A percentile compares a stretch with the other conserved stretches of the same genome.
phyloP scores from a whole-genome alignment of 2,113 vertebrate genomes.

The Gracilinanus agilis region DNA sequence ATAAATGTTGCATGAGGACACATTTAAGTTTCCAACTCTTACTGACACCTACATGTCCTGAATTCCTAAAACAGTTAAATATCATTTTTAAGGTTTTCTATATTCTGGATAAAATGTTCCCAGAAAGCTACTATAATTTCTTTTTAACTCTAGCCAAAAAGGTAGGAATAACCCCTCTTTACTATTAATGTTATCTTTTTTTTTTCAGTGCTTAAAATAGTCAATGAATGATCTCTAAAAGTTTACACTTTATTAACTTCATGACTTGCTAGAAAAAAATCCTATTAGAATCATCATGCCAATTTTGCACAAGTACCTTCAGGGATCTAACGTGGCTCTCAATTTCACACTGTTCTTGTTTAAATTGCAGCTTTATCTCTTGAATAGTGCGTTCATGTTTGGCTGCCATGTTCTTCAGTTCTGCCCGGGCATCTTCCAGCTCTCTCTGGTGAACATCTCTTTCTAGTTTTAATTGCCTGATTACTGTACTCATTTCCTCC shows the following conservation, averaged over 20 bases:
- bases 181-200: conserved; percentile 71
- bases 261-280: conserved; percentile 41
- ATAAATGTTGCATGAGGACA: conserved; percentile 67
- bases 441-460: conserved; percentile 92
- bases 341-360: conserved; percentile 88
- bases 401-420: conserved; percentile 83
- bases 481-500: conserved; percentile 86
- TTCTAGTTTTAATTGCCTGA: conserved; percentile 91
- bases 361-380: conserved; percentile 85
- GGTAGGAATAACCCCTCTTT: conserved; percentile 68
- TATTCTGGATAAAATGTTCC: conserved; percentile 52
- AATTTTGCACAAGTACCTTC: conserved; percentile 86
- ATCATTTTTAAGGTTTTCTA: conserved; percentile 64
- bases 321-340: conserved; percentile 86
- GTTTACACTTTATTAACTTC: conserved; percentile 61
- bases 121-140: conserved; percentile 63
- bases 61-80: conserved; percentile 67
- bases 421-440: conserved; percentile 84
- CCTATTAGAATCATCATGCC: conserved; percentile 56
- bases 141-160: conserved; percentile 60
- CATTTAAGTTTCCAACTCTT: conserved; percentile 46
- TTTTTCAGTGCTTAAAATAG: conserved; percentile 61
- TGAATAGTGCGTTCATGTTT: conserved; percentile 88
- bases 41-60: conserved; percentile 64
- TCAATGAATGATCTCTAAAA: conserved; percentile 72